phyloP scores from a whole-genome alignment of 2,113 vertebrate genomes.

The Mirounga angustirostris region DNA sequence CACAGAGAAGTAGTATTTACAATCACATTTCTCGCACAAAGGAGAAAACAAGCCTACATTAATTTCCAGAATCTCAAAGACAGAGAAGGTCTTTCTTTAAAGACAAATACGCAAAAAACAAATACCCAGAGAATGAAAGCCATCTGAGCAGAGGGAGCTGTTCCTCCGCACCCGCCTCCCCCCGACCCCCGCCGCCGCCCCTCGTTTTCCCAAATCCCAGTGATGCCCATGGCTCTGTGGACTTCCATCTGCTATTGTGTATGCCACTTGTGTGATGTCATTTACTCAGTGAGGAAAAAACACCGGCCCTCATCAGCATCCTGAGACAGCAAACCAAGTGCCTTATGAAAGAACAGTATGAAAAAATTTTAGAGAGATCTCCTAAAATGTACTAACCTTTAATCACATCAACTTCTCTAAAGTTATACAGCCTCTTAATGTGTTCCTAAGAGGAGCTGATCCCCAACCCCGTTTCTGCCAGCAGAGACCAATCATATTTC shows the following conservation, averaged over 20 bases:
- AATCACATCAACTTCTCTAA: slow-evolving; percentile 19
- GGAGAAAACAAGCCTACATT: background rate
- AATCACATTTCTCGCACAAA: slow-evolving; percentile 44
- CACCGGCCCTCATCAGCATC: background rate
- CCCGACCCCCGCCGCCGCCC: accelerated
- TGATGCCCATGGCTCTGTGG: background rate
- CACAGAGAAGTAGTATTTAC: slow-evolving; percentile 23
- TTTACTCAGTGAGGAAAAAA: slow-evolving; percentile 48
- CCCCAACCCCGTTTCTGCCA: slow-evolving; percentile 16
- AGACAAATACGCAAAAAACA: slow-evolving; percentile 35
- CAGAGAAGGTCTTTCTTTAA: slow-evolving; percentile 2
- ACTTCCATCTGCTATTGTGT: background rate
- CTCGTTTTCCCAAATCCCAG: background rate
- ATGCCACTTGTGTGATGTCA: slow-evolving; percentile 39
- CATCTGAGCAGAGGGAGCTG: background rate
- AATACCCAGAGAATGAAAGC: background rate
- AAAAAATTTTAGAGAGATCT: slow-evolving; percentile 50
- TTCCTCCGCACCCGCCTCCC: background rate
- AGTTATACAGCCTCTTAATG: slow-evolving; percentile 37
- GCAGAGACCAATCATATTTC: slow-evolving; percentile 43
- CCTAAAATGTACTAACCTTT: slow-evolving; percentile 53
- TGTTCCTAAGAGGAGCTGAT: background rate
- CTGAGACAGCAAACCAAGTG: slow-evolving; percentile 22
- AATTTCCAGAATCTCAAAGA: slow-evolving; percentile 46
- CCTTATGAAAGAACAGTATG: slow-evolving; percentile 25